A percentile compares a stretch with the other conserved stretches of the same genome.
Evolutionary conservation across 2,888 invertebrate genomes (phyloP).

Genomic region (Sepioteuthis lessoniana): DNA sequence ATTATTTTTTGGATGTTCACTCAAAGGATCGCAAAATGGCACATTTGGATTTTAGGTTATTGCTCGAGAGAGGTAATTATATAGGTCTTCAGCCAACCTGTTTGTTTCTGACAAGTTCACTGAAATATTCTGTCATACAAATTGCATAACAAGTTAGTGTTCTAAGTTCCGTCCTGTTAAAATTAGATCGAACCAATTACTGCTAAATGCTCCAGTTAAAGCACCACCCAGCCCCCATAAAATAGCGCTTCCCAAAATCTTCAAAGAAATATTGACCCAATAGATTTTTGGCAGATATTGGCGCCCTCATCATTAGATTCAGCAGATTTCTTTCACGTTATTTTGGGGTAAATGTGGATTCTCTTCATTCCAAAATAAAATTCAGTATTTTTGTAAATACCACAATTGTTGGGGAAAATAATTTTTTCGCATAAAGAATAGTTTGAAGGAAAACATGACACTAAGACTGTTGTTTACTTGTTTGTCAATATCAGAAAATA

Average conservation of each 20-base stretch:
- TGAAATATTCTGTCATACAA: neutral
- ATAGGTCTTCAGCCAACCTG: neutral
- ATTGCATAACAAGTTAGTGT: neutral
- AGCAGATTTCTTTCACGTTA: neutral
- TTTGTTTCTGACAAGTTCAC: neutral
- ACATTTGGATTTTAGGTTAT: too few species aligned
- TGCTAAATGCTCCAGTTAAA: neutral
- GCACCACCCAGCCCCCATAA: neutral
- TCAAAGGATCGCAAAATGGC: neutral
- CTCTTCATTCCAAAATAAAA: neutral
- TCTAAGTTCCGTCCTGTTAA: neutral
- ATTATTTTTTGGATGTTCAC: neutral
- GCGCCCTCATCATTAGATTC: neutral
- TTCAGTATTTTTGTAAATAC: neutral
- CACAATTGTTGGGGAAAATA: neutral
- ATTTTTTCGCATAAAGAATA: neutral
- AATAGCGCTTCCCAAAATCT: neutral
- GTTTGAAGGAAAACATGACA: neutral
- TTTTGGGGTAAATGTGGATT: neutral
- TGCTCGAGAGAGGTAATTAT: neutral
- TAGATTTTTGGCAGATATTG: neutral
- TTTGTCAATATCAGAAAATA: neutral
- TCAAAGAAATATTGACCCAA: slow-evolving; percentile 10
- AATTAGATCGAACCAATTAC: neutral
- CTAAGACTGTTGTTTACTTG: neutral